Base-by-base conservation (phyloP, 2,113 vertebrate species). In the Lamprotornis superbus region DNA sequence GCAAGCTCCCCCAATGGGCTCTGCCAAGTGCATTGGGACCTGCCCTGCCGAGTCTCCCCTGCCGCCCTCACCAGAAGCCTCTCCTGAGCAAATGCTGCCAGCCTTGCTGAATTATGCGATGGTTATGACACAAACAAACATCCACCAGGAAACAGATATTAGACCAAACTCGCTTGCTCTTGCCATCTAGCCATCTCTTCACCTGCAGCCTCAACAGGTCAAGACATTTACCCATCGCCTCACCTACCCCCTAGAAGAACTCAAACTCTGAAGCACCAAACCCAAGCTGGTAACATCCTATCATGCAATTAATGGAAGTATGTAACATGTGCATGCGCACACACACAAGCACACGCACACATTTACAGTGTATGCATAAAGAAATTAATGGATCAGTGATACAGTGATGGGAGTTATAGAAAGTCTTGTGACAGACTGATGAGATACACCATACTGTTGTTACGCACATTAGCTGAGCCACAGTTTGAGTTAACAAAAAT, bases 331-430 rank as follows among this genome's bases (percentile, higher is more conserved):
- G 96, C 95, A 97, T 96, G 96, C 94, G 95, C 95, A 83, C 90
- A 97, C 55, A 76, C 80, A 86, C 76, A 76, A 61, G 79, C 78
- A 90, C 75, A 79, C 91, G n/a, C 37, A 73, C 90, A 95, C 50
- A 15, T 76, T 92, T 94, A 96, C 94, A 78, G 93, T 93, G 86
- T 95, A 97, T 96, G 95, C 87, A 97, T 84, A 78, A 80, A 94
- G 92, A 81, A 95, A 96, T 92, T 92, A 94, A 97, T 97, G 96
- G 85, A 85, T 92, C 96, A 78, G 95, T 94, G 97, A 94, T 82
- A 94, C 77, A 57, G 74, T 67, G 94, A 97, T 97, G 93, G 84
- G 79, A 95, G 79, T 93, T 90, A 64, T 21, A 94, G 89, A 59
- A 90, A 86, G 83, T 89, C 89, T 93, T 22, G 87, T 67, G 87